Base-by-base conservation (phyloP, 2,888 invertebrate genomes). In the Podotricha telesiphe region DNA sequence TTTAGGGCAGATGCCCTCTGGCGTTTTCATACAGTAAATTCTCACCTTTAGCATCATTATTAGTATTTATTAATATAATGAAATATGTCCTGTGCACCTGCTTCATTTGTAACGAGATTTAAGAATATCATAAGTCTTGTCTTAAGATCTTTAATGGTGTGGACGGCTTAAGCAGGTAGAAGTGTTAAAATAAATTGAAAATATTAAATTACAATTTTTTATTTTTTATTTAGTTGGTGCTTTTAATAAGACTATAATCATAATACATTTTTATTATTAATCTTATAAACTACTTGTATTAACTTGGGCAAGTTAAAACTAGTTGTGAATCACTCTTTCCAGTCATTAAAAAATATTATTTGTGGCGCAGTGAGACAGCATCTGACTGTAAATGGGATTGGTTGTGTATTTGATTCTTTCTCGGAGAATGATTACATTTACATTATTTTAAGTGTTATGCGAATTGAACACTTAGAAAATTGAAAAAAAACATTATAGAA, bases 1-100 rank as follows among this genome's bases (percentile, higher is more conserved):
- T 76, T 73, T 72, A 73, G 69, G 65, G 71, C 72, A 70, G 71
- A 68, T 72, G 71, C 72, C 72, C 72, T 69, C 67, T 73, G 72
- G 68, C 70, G 72, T 73, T 70, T 70, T 55, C 71, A 72, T 72
- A 72, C 61, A 65, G 72, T 75, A 71, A 74, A 69, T 74, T 75
- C 75, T 71, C 74, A 74, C 74, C 72, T 74, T 64, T 67, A 68
- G 61, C 58, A 65, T 58, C 67, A 51, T 63, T 73, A 65, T 65
- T 61, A 68, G 68, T 72, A 72, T 72, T 72, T 72, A 73, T 72
- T 72, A 65, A 70, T 70, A 72, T 70, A 65, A 68, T 42, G 65
- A 58, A 51, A 71, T 71, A 59, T 59, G 45, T 58, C 40, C 20
- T 20, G 58, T 22, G 45, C 59, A 59, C 45, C 59, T 59, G 65